Evolutionary conservation across 2,888 invertebrate species (phyloP).

Genomic region (Schizaphis graminum): DNA sequence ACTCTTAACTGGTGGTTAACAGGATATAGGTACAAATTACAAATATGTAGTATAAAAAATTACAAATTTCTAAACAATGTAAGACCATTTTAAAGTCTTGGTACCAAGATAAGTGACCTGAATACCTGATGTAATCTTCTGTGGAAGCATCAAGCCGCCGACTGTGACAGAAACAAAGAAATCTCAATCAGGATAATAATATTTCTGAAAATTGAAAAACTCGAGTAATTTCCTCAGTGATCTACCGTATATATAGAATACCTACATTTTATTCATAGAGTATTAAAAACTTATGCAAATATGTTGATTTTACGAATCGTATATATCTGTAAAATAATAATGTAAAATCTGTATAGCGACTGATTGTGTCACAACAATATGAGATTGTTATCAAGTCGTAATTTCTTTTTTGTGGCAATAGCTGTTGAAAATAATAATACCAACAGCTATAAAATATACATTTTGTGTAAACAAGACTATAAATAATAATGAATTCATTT

Average conservation of each 20-base stretch:
- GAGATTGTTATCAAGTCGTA: background rate
- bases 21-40: background rate
- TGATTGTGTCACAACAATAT: background rate
- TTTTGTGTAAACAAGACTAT: constrained; percentile 7
- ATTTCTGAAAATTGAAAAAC: background rate
- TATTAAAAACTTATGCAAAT: background rate
- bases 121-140: background rate
- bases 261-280: background rate
- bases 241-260: background rate
- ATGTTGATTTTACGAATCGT: background rate
- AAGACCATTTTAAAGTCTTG: background rate
- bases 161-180: background rate
- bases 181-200: background rate
- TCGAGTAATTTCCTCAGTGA: background rate
- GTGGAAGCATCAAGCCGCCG: background rate
- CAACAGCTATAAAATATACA: background rate
- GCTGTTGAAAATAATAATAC: background rate
- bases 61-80: background rate
- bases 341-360: background rate
- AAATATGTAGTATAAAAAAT: background rate
- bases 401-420: background rate
- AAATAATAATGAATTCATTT: background rate
- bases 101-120: background rate
- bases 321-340: background rate
- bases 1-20: background rate